Conservation (phyloP, 1,140 invertebrate species). For the Camponotus vicinus region DNA sequence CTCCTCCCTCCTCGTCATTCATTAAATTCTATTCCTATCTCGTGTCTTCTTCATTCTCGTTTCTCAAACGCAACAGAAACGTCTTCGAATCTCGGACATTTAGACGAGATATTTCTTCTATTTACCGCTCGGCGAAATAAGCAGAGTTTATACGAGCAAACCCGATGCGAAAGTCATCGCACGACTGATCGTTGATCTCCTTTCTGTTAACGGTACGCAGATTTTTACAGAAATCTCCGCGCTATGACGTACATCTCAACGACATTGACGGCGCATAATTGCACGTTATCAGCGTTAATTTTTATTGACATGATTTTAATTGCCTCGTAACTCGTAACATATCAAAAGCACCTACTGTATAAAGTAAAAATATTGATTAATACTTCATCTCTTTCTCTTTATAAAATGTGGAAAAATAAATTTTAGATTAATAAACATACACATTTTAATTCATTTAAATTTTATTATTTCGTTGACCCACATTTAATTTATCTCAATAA, state of each 20-base stretch:
- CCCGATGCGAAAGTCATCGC: conserved; percentile 36
- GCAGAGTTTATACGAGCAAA: not conserved
- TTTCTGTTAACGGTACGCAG: conserved; percentile 53
- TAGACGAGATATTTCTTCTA: not conserved
- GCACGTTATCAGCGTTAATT: conserved; percentile 1
- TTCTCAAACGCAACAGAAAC: not conserved
- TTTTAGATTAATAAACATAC: not conserved
- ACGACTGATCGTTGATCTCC: conserved; percentile 52
- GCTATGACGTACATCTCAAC: not conserved
- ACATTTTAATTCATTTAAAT: not conserved
- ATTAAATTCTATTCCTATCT: conserved; percentile 54
- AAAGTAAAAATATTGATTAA: not conserved
- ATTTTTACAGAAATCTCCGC: conserved; percentile 13
- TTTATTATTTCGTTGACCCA: not conserved
- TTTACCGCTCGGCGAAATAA: conserved; percentile 12
- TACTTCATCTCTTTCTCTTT: not conserved
- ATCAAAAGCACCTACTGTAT: no score
- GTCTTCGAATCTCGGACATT: not conserved
- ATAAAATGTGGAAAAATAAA: not conserved
- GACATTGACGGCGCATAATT: conserved; percentile 1
- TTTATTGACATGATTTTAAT: conserved; percentile 19
- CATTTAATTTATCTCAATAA: not conserved
- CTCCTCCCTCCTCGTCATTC: not conserved
- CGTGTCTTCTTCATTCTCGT: conserved; percentile 7
- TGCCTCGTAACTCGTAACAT: not conserved